Conservation (phyloP, 2,797 vertebrate species). For the Peromyscus nudipes region DNA sequence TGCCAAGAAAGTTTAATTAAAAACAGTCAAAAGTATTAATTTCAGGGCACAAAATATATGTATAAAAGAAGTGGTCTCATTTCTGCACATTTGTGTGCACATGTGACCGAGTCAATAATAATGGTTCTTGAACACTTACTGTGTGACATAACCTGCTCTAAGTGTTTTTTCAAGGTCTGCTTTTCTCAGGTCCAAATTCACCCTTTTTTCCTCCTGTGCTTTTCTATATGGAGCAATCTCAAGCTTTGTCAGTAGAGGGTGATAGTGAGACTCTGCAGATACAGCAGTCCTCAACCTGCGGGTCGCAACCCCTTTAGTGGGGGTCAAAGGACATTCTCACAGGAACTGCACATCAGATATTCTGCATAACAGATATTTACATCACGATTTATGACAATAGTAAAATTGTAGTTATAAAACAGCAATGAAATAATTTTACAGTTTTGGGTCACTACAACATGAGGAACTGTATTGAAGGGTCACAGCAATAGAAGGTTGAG, state of each 20-base stretch:
- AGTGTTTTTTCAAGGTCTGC: background rate
- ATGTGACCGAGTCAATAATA: background rate
- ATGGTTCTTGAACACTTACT: background rate
- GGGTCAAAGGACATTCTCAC: background rate
- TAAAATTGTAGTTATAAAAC: too few species aligned
- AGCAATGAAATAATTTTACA: background rate
- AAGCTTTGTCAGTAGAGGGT: constrained; percentile 17
- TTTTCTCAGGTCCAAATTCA: constrained; percentile 13
- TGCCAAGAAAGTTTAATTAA: background rate
- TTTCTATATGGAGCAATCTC: background rate
- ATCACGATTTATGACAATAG: background rate
- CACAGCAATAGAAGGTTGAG: too few species aligned
- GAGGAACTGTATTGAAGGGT: background rate
- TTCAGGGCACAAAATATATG: background rate
- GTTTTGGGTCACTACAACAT: background rate
- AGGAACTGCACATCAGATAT: too few species aligned
- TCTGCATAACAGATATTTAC: background rate
- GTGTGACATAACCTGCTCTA: background rate
- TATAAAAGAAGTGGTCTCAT: background rate
- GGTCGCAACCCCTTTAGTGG: background rate
- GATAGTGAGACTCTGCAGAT: background rate
- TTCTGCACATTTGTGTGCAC: background rate
- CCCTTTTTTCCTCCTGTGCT: background rate
- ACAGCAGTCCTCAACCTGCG: background rate
- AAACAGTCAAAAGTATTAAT: constrained; percentile 11